Percentiles rank a stretch among this genome's conserved stretches.
Conservation (phyloP, 2,888 invertebrate species). For the Dryadula phaetusa region DNA sequence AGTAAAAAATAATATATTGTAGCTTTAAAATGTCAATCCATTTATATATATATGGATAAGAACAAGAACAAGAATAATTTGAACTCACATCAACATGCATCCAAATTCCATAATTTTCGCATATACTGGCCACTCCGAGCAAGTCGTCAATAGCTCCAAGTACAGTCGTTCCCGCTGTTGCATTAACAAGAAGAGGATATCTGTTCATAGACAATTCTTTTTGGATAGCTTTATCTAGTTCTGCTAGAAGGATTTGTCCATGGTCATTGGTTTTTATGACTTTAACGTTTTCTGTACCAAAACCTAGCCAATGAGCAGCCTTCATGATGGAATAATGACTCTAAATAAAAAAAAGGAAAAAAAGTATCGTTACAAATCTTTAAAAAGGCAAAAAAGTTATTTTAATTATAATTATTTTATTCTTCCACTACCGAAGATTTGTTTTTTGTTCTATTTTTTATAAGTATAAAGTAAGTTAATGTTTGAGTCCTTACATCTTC, state of each 20-base stretch:
- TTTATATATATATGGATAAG: not conserved
- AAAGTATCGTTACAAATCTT: too few relatives aligned
- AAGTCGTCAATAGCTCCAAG: constrained; percentile 93
- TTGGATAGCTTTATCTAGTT: constrained; percentile 85
- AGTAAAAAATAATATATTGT: not conserved
- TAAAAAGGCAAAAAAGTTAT: too few relatives aligned
- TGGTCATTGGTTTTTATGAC: constrained; percentile 86
- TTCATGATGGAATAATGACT: constrained; percentile 93
- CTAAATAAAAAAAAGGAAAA: constrained; percentile 62
- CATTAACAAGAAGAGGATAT: constrained; percentile 88
- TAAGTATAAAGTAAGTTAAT: not conserved
- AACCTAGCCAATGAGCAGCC: constrained; percentile 92
- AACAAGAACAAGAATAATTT: not conserved
- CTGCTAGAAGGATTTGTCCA: constrained; percentile 87
- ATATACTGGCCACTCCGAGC: constrained; percentile 86
- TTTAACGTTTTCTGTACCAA: constrained; percentile 90
- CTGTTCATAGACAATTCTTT: constrained; percentile 73
- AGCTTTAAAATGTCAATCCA: not conserved
- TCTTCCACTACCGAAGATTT: too few relatives aligned
- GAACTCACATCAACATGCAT: constrained; percentile 91
- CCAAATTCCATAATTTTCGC: constrained; percentile 88
- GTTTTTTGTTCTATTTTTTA: too few relatives aligned
- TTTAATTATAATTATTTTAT: too few relatives aligned
- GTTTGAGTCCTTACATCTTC: constrained; percentile 85
- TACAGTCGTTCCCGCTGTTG: constrained; percentile 92